Evolutionary conservation across 2,888 invertebrate species (phyloP), one percentile per base, ranked within the genome.

Genomic region (Rhodophaea formosa): DNA sequence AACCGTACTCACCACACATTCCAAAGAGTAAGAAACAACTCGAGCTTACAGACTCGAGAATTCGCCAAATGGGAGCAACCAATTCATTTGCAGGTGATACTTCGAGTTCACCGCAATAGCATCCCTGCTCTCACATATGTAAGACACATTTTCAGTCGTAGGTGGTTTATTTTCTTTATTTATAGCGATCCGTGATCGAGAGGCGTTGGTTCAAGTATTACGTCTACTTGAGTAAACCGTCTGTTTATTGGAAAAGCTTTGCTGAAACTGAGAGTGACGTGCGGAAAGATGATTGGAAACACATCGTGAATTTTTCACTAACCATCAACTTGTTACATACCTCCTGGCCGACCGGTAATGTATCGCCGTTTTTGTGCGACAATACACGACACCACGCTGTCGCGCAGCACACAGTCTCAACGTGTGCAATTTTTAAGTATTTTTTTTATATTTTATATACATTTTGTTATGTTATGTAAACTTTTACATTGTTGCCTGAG

Each of bases 31-130:
- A 49, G 49, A n/a, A 32, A 51, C 51, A 51, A 51, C 8, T 51
- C 51, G 51, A 51, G 51, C 58, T n/a, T 54, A 12, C 43, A 58
- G 58, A 61, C 56, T 53, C n/a, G n/a, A n/a, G 58, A 56, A 59
- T 58, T 61, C 62, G 60, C 59, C 61, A 65, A 63, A 64, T 64
- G 55, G 56, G 52, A 61, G 54, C 60, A 56, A 59, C 59, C 60
- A 58, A 62, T 62, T 62, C 60, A 62, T 64, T 63, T 58, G 55
- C 57, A 59, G 62, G 55, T 62, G 53, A 45, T 43, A 10, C 8
- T 8, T 7, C 30, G 44, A 42, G 17, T 5, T 12, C 57, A 23
- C 57, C 56, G n/a, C 12, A 35, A 39, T 17, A 35, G 2, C 14
- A 0, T 32, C 35, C 59, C 52, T 23, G 10, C n/a, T 0, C 14